A percentile compares a stretch with the other conserved stretches of the same genome.
phyloP scores from a whole-genome alignment of 2,113 vertebrate genomes.

The Seriola aureovittata region DNA sequence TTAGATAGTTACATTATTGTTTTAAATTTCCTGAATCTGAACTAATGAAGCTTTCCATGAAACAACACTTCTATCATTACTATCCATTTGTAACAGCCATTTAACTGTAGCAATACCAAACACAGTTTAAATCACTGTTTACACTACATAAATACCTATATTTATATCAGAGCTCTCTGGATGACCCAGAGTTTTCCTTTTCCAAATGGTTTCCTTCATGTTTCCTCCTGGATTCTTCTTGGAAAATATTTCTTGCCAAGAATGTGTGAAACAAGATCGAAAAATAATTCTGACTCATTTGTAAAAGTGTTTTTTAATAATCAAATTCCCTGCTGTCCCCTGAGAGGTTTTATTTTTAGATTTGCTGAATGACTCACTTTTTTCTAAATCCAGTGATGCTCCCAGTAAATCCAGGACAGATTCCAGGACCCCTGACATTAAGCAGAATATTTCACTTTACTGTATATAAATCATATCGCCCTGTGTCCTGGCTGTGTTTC shows the following conservation, averaged over 20 bases:
- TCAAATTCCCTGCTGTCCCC: not conserved
- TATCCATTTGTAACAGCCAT: not conserved
- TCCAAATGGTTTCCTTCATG: not conserved
- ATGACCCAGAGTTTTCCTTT: not conserved
- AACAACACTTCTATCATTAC: not conserved
- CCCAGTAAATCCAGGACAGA: not conserved
- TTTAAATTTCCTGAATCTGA: too few relatives aligned
- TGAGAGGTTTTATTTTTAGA: not conserved
- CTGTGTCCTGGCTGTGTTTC: conserved; percentile 17
- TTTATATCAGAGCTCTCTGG: not conserved
- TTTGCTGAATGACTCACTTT: not conserved
- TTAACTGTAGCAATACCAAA: not conserved
- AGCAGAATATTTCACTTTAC: conserved; percentile 18
- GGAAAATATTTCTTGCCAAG: not conserved
- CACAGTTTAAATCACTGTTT: conserved; percentile 2
- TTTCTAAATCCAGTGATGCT: not conserved
- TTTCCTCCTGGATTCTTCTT: not conserved
- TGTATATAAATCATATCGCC: conserved; percentile 18
- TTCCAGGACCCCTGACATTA: not conserved
- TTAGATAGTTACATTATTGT: not conserved
- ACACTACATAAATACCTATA: not conserved
- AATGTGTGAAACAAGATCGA: not conserved
- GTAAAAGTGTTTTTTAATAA: not conserved
- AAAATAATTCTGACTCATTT: not conserved
- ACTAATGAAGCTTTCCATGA: too few relatives aligned